Evolutionary conservation across 2,113 vertebrate species (phyloP).

Genomic region (Pipra filicauda): DNA sequence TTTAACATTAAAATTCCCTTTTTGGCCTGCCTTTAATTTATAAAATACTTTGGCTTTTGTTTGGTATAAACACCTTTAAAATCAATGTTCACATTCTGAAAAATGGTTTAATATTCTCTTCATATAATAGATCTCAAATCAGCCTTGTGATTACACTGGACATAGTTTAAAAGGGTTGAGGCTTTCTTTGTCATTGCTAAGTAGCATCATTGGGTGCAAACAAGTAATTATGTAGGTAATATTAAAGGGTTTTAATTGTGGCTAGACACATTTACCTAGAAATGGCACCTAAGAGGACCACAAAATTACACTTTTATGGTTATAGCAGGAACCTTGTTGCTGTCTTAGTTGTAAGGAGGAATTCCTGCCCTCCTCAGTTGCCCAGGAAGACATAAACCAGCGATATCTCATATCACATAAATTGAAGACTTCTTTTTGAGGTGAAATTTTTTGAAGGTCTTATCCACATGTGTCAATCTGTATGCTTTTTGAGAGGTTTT

Average conservation of each 20-base stretch:
- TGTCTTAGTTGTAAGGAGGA: not conserved
- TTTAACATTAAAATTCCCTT: not conserved
- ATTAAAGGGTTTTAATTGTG: conserved; percentile 52
- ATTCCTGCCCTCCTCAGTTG: not conserved
- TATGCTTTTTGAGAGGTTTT: not conserved
- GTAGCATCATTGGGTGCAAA: not conserved
- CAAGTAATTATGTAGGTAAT: conserved; percentile 38
- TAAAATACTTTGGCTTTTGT: not conserved
- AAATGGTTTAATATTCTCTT: not conserved
- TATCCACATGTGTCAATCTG: not conserved
- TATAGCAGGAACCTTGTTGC: conserved; percentile 33
- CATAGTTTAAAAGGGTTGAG: not conserved
- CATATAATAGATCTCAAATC: not conserved
- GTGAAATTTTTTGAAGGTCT: not conserved
- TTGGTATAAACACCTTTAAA: not conserved
- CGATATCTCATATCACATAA: not conserved
- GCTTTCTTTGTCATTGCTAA: conserved; percentile 25
- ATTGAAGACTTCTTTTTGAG: not conserved
- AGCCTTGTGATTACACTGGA: not conserved
- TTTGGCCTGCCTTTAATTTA: not conserved
- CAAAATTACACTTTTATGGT: conserved; percentile 32
- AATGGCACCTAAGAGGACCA: conserved; percentile 41
- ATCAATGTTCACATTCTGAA: not conserved
- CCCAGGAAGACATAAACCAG: not conserved
- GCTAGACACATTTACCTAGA: conserved; percentile 35